Conservation (phyloP, 2,888 invertebrate species). For the Byasa hedistus region DNA sequence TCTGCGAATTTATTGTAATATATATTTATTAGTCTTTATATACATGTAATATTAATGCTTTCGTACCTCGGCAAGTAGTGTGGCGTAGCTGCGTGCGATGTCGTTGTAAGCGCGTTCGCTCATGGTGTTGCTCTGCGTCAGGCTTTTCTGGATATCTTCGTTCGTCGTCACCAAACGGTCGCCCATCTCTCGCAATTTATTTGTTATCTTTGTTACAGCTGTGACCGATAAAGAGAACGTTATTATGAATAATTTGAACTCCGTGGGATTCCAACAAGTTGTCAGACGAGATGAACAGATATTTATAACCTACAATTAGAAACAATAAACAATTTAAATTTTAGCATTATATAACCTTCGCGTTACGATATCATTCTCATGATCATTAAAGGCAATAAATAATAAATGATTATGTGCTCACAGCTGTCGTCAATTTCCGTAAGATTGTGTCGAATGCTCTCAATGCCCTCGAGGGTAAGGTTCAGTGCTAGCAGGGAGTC, state of each 20-base stretch:
- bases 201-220: slow-evolving; percentile 70
- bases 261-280: too few species aligned
- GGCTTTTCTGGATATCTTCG: slow-evolving; percentile 79
- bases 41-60: too few species aligned
- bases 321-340: too few species aligned
- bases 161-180: slow-evolving; percentile 75
- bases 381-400: not conserved
- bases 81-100: slow-evolving; percentile 76
- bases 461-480: slow-evolving; percentile 80
- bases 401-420: slow-evolving; percentile 43
- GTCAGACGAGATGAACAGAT: too few species aligned
- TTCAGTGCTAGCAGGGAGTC: slow-evolving; percentile 81
- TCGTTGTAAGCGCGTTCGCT: slow-evolving; percentile 78
- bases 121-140: slow-evolving; percentile 79
- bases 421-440: slow-evolving; percentile 66
- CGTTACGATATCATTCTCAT: too few species aligned
- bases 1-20: too few species aligned
- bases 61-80: slow-evolving; percentile 74
- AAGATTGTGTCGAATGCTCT: slow-evolving; percentile 74
- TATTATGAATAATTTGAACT: not conserved
- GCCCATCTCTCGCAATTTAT: slow-evolving; percentile 76
- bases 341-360: too few species aligned
- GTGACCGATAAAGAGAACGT: slow-evolving; percentile 24
- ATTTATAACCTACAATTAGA: too few species aligned
- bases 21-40: too few species aligned